These are phyloP conservation scores for Nesidiocoris tenuis DNA, from an alignment of 2,888 invertebrate species.

Conservation along the genomic window DNA sequence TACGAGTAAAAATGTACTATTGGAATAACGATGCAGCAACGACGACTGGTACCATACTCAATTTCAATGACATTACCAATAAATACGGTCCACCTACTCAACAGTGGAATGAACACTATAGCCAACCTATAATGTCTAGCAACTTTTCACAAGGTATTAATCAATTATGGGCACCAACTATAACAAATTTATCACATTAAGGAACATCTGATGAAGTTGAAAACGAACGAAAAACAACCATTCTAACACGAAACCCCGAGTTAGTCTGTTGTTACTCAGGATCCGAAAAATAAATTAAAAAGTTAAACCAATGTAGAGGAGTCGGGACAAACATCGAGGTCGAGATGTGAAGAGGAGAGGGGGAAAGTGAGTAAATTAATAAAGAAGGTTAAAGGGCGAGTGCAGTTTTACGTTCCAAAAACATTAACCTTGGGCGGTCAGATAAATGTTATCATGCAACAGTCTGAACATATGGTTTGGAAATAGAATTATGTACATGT, in stretches of 20 bases:
- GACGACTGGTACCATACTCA: slow-evolving; percentile 7
- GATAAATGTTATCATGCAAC: slow-evolving; percentile 26
- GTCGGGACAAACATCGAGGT: background rate
- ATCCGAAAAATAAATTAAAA: background rate
- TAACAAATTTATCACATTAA: background rate
- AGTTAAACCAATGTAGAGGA: background rate
- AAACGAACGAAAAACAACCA: slow-evolving; percentile 26
- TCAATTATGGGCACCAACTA: background rate
- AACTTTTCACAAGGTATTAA: background rate
- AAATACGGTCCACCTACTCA: background rate
- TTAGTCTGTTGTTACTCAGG: slow-evolving; percentile 23
- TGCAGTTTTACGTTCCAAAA: slow-evolving; percentile 21
- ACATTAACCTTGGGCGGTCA: background rate
- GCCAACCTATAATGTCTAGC: background rate
- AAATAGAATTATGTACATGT: background rate
- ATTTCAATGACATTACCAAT: background rate
- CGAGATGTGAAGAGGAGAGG: slow-evolving; percentile 10
- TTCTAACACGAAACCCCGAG: slow-evolving; percentile 39
- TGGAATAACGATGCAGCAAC: background rate
- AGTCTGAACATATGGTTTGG: slow-evolving; percentile 15
- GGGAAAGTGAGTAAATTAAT: background rate
- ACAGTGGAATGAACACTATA: background rate
- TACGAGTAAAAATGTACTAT: background rate
- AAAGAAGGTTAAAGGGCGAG: slow-evolving; percentile 12
- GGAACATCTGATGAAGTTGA: background rate